These are phyloP conservation scores for Caracal caracal DNA, from an alignment of 2,113 vertebrate species.

Conservation along the genomic window DNA sequence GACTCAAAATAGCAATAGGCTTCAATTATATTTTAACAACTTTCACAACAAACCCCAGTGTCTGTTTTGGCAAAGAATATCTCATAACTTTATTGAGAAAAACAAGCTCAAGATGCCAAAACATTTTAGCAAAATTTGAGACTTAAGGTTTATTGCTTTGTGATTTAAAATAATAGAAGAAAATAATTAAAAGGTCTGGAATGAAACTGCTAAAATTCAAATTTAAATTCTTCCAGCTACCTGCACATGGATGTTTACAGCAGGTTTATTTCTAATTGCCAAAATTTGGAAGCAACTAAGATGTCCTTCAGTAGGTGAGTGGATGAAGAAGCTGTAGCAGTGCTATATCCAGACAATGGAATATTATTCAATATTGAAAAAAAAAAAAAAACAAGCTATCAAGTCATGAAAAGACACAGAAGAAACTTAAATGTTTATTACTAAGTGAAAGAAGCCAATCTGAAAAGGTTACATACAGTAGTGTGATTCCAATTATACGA, in stretches of 20 bases:
- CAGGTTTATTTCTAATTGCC: background rate
- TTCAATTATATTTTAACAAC: conserved; percentile 75
- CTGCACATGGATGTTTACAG: background rate
- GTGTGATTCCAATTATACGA: background rate
- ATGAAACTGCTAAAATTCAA: conserved; percentile 28
- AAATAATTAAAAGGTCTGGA: conserved; percentile 46
- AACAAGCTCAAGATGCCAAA: conserved; percentile 75
- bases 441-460: background rate
- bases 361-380: background rate
- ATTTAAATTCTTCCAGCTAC: conserved; percentile 36
- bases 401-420: background rate
- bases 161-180: conserved; percentile 63
- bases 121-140: conserved; percentile 75
- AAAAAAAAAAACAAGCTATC: background rate
- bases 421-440: background rate
- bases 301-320: background rate
- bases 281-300: background rate
- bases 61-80: conserved; percentile 71
- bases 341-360: background rate
- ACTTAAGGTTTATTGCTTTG: conserved; percentile 55
- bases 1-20: conserved; percentile 67
- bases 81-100: conserved; percentile 76
- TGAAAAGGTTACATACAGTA: background rate
- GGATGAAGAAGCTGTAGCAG: background rate
- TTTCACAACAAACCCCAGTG: conserved; percentile 76